These are phyloP conservation scores for Brachyopa scutellaris DNA, from an alignment of 2,888 invertebrate genomes.

Conservation along the genomic window DNA sequence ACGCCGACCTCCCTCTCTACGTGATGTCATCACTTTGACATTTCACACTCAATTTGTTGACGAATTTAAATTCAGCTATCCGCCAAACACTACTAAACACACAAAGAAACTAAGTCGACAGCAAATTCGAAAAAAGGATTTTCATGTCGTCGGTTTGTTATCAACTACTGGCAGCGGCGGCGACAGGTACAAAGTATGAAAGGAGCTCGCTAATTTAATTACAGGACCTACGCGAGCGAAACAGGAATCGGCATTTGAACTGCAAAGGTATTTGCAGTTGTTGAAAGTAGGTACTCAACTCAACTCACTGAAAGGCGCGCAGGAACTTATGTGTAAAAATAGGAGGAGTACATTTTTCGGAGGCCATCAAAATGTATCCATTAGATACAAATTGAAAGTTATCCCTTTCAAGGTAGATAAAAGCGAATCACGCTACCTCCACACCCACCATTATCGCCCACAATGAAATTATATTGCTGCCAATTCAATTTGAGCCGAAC, in stretches of 20 bases:
- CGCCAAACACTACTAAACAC: background rate
- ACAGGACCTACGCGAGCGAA: constrained; percentile 3
- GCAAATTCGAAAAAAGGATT: constrained; percentile 14
- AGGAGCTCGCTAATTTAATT: background rate
- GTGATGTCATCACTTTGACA: constrained; percentile 38
- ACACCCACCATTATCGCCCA: constrained; percentile 21
- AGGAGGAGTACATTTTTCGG: constrained; percentile 19
- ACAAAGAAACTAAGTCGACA: constrained; percentile 17
- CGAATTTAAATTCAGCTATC: constrained; percentile 18
- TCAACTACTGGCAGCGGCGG: background rate
- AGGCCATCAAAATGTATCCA: constrained; percentile 39
- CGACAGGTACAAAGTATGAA: background rate
- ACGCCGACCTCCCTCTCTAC: background rate
- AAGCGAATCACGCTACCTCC: constrained; percentile 8
- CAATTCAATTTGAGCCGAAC: constrained; percentile 52
- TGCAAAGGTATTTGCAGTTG: constrained; percentile 5
- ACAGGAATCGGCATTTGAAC: constrained; percentile 27
- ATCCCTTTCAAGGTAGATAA: constrained; percentile 20
- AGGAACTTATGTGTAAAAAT: too few species aligned
- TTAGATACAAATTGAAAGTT: constrained; percentile 55
- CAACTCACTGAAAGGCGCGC: too few species aligned
- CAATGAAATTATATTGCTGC: constrained; percentile 60
- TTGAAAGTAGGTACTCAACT: too few species aligned
- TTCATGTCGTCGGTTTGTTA: constrained; percentile 21
- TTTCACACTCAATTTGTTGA: constrained; percentile 50